Evolutionary conservation across 2,797 vertebrate species (phyloP).

Genomic region (Galagoides demidoff): DNA sequence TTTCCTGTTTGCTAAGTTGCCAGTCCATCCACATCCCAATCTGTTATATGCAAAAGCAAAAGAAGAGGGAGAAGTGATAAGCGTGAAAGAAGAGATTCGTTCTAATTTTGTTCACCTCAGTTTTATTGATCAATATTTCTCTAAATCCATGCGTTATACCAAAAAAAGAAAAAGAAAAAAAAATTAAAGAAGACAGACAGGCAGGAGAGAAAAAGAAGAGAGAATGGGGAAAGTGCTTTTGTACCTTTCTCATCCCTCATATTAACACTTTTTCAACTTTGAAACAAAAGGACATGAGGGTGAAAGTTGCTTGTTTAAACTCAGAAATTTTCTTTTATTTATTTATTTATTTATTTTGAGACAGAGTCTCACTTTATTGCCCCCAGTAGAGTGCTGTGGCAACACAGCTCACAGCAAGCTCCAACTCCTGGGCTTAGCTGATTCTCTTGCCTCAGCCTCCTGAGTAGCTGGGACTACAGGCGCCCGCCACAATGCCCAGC

Average conservation of each 20-base stretch:
- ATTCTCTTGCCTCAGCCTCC: too few relatives aligned
- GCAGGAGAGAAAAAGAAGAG: neutral
- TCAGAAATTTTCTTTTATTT: constrained; percentile 24
- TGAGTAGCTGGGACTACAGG: too few relatives aligned
- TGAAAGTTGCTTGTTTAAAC: constrained; percentile 72
- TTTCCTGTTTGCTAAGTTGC: neutral
- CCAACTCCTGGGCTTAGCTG: too few relatives aligned
- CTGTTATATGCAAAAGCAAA: neutral
- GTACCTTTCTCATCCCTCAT: neutral
- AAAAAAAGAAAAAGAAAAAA: neutral
- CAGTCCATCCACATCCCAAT: neutral
- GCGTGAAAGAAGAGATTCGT: neutral
- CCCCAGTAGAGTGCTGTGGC: too few relatives aligned
- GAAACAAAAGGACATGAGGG: constrained; percentile 70
- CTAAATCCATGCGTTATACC: neutral
- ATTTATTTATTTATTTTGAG: too few relatives aligned
- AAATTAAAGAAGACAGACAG: neutral
- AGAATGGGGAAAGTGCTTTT: neutral
- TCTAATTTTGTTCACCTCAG: neutral
- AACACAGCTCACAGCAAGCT: too few relatives aligned
- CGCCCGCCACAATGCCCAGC: too few relatives aligned
- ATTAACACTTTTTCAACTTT: neutral
- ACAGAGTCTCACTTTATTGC: too few relatives aligned
- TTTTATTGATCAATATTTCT: neutral
- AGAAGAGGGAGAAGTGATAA: neutral